phyloP scores from a whole-genome alignment of 2,888 invertebrate species.

The Corbicula japonica region DNA sequence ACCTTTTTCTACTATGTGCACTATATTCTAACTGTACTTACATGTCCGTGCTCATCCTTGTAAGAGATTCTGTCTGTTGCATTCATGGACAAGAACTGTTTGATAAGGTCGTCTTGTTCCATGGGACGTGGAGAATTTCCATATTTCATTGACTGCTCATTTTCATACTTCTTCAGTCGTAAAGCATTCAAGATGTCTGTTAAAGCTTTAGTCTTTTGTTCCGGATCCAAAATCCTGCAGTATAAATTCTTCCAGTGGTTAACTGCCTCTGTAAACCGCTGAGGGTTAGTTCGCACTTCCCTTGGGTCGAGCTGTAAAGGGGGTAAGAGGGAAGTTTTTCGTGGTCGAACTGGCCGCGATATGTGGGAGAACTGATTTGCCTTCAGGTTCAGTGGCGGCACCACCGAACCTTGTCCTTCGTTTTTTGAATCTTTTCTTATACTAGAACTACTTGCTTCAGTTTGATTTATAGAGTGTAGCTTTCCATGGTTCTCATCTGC shows the following conservation, averaged over 20 bases:
- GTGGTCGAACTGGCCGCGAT: conserved; percentile 41
- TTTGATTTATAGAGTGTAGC: conserved; percentile 35
- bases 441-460: conserved; percentile 11
- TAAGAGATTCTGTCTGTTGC: conserved; percentile 39
- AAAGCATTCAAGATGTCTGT: conserved; percentile 77
- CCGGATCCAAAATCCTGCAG: conserved; percentile 68
- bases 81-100: conserved; percentile 59
- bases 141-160: conserved; percentile 73
- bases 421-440: conserved; percentile 47
- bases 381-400: conserved; percentile 50
- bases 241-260: conserved; percentile 74
- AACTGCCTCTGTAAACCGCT: conserved; percentile 65
- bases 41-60: conserved; percentile 58
- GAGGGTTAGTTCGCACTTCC: conserved; percentile 55
- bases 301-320: conserved; percentile 48
- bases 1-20: too few species aligned
- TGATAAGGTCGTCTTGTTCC: conserved; percentile 47
- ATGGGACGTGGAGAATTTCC: conserved; percentile 53
- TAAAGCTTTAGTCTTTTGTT: conserved; percentile 71
- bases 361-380: conserved; percentile 52
- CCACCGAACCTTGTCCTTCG: conserved; percentile 43
- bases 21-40: conserved; percentile 35
- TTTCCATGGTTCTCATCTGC: conserved; percentile 56
- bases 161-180: conserved; percentile 73
- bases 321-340: conserved; percentile 59